These are phyloP conservation scores for Melieria picta DNA, from an alignment of 2,888 invertebrate genomes.

Conservation along the genomic window DNA sequence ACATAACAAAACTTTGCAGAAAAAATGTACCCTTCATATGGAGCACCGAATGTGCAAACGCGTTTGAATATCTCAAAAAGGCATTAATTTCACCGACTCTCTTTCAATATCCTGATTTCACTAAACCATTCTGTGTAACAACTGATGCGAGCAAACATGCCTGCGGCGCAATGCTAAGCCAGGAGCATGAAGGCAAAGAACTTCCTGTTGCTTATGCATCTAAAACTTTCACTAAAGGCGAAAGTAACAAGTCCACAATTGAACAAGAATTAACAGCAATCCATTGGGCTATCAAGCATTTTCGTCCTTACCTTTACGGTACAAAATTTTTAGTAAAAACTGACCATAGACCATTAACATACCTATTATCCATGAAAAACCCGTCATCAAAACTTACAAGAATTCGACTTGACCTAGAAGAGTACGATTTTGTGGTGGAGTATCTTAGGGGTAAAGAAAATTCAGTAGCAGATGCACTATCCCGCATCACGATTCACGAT, in stretches of 20 bases:
- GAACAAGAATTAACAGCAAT: background rate
- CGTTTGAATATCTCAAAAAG: conserved; percentile 5
- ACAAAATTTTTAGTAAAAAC: background rate
- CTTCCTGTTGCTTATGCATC: background rate
- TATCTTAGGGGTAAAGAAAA: conserved; percentile 5
- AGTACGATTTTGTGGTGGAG: background rate
- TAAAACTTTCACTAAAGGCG: background rate
- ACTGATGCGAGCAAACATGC: background rate
- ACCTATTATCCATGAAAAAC: background rate
- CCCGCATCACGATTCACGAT: too few species aligned
- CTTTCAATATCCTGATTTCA: background rate
- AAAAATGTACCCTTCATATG: conserved; percentile 7
- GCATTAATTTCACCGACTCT: background rate
- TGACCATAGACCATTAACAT: background rate
- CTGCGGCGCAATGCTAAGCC: background rate
- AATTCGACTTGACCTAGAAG: too few species aligned
- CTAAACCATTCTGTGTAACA: background rate
- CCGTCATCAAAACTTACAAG: background rate
- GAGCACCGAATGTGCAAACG: background rate
- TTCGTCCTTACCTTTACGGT: background rate
- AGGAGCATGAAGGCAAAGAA: background rate
- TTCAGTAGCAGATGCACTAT: background rate
- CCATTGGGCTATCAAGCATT: background rate
- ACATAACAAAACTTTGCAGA: background rate
- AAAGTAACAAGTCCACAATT: too few species aligned